A percentile compares a stretch with the other conserved stretches of the same genome.
Conservation (phyloP, 1,140 invertebrate species). For the Drosophila melanica region DNA sequence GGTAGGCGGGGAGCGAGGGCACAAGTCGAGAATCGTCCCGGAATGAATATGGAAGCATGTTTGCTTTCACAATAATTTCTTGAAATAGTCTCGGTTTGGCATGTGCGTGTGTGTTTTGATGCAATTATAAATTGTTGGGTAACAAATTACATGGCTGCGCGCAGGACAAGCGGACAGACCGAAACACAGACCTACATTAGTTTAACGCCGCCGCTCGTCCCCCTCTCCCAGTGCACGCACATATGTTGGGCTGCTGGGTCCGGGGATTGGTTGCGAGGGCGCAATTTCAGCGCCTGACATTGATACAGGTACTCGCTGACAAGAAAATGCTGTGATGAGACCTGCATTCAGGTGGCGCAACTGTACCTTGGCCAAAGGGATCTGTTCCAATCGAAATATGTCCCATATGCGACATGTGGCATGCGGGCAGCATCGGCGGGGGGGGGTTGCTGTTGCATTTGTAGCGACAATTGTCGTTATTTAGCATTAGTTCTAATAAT, state of each 20-base stretch:
- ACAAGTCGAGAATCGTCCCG: slow-evolving; percentile 36
- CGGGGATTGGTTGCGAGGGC: neutral
- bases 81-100: slow-evolving; percentile 44
- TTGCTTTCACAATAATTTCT: slow-evolving; percentile 69
- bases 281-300: slow-evolving; percentile 49
- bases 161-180: slow-evolving; percentile 29
- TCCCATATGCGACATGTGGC: slow-evolving; percentile 34
- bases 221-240: slow-evolving; percentile 50
- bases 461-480: slow-evolving; percentile 55
- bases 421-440: slow-evolving; percentile 42
- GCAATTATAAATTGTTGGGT: slow-evolving; percentile 82
- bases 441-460: slow-evolving; percentile 25
- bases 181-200: slow-evolving; percentile 23
- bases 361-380: slow-evolving; percentile 38
- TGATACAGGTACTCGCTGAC: slow-evolving; percentile 76
- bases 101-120: slow-evolving; percentile 63
- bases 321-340: slow-evolving; percentile 43
- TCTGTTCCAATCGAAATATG: neutral
- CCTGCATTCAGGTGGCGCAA: slow-evolving; percentile 59
- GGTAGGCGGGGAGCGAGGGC: slow-evolving; percentile 12
- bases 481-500: slow-evolving; percentile 71
- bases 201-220: slow-evolving; percentile 66
- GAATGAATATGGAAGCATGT: slow-evolving; percentile 60
- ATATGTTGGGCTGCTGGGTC: slow-evolving; percentile 58
- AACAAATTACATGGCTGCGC: slow-evolving; percentile 78